These are phyloP conservation scores for Augiades crinisus DNA, from an alignment of 2,888 invertebrate species.

Conservation along the genomic window DNA sequence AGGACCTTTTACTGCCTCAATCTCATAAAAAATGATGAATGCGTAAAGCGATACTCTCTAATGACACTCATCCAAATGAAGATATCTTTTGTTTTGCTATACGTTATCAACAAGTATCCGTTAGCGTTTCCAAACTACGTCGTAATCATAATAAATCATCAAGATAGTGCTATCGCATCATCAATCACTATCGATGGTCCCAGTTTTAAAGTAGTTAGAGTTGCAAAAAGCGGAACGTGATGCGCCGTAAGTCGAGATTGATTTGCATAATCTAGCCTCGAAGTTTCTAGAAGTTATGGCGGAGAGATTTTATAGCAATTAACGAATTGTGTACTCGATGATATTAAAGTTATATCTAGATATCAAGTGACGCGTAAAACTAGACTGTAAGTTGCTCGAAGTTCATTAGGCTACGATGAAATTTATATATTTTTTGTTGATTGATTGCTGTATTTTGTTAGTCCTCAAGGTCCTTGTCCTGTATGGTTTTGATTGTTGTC, in stretches of 20 bases:
- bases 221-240: constrained; percentile 22
- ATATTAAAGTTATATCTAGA: too few species aligned
- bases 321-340: not conserved
- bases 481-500: too few species aligned
- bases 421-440: too few species aligned
- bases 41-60: too few species aligned
- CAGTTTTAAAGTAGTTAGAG: constrained; percentile 20
- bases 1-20: too few species aligned
- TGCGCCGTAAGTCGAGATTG: constrained; percentile 16
- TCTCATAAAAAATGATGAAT: too few species aligned
- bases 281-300: constrained; percentile 7
- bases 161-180: constrained; percentile 7
- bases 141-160: not conserved
- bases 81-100: too few species aligned
- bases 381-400: too few species aligned
- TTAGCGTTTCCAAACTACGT: not conserved
- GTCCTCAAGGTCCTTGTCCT: too few species aligned
- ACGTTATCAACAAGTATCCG: not conserved
- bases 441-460: too few species aligned
- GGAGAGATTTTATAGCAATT: constrained; percentile 12
- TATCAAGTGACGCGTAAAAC: not conserved
- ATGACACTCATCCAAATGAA: too few species aligned
- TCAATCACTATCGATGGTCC: constrained; percentile 31
- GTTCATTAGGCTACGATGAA: too few species aligned
- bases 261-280: constrained; percentile 22